Base-by-base conservation (phyloP, 2,113 vertebrate genomes). In the Myrmecobius fasciatus region DNA sequence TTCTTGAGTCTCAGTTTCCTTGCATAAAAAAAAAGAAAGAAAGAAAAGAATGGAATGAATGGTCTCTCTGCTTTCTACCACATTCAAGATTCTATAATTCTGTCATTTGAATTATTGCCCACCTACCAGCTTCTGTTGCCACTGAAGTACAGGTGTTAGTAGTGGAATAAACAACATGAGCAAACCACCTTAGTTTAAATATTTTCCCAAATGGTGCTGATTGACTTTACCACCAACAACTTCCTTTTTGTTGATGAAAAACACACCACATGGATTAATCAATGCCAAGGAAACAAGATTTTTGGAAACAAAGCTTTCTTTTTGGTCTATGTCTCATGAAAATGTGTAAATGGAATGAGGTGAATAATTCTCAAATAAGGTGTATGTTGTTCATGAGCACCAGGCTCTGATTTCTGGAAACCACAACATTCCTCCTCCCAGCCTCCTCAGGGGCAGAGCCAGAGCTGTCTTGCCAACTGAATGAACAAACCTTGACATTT, bases 271-370 rank as follows among this genome's bases (percentile, higher is more conserved):
- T 95, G 92, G 90, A 96, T 96, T 47, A 95, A 94, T 75, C 14
- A 49, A 90, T 97, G 97, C 95, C 95, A 97, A 96, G 92, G 92
- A 95, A 96, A 96, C 96, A 95, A 83, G 67, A 83, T 93, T 94
- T 91, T 92, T 93, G 89, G 93, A 97, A 98, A 97, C 95, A 97
- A 97, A 97, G 90, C 93, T 91, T 93, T 91, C 97, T 97, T 97
- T 97, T 95, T 97, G 56, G 92, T 53, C 93, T n/a, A 49, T 95
- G 91, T 89, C 95, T 97, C 96, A 96, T 96, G 90, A 98, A 97
- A 97, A 97, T 96, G 97, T 93, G 67, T 83, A 83, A 83, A 83
- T 83, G 67, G 67, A 83, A 96, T 97, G 96, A 95, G 96, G 91
- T 97, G 96, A 97, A 92, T 92, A 5, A 25, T 12, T 95, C 95